A percentile compares a stretch with the other conserved stretches of the same genome.
phyloP scores from a whole-genome alignment of 2,797 vertebrate genomes.

The Scyliorhinus canicula region DNA sequence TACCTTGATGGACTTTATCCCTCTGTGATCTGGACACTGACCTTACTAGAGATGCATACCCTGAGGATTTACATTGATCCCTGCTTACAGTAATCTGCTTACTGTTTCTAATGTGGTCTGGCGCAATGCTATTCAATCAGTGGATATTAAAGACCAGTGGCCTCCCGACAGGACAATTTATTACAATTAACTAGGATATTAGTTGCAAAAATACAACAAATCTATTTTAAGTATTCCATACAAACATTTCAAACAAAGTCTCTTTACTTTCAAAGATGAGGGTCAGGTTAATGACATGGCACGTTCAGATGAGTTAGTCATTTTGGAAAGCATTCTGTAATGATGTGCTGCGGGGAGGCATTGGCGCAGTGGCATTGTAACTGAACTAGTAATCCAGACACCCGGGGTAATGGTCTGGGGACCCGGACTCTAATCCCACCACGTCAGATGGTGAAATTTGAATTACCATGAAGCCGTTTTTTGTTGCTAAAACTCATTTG shows the following conservation, averaged over 20 bases:
- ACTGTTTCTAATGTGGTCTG: neutral
- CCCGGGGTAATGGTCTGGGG: too few relatives aligned
- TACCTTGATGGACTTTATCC: neutral
- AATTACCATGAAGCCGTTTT: too few relatives aligned
- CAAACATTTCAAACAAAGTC: neutral
- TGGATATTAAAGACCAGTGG: neutral
- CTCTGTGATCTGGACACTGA: neutral
- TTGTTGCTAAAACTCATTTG: too few relatives aligned
- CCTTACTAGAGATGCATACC: neutral
- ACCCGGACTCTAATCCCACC: too few relatives aligned
- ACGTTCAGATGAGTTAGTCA: neutral
- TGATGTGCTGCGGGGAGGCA: neutral
- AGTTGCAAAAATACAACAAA: neutral
- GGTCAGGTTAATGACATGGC: neutral
- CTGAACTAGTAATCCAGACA: too few relatives aligned
- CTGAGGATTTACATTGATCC: neutral
- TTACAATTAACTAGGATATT: neutral
- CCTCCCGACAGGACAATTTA: neutral
- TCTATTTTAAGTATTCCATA: neutral
- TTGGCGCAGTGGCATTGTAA: too few relatives aligned
- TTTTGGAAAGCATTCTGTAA: neutral
- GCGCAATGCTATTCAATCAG: neutral
- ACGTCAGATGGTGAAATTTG: too few relatives aligned
- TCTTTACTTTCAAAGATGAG: neutral
- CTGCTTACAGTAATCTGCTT: conserved; percentile 14